phyloP scores from a whole-genome alignment of 2,888 invertebrate species.

The Tenthredo scrophulariae region DNA sequence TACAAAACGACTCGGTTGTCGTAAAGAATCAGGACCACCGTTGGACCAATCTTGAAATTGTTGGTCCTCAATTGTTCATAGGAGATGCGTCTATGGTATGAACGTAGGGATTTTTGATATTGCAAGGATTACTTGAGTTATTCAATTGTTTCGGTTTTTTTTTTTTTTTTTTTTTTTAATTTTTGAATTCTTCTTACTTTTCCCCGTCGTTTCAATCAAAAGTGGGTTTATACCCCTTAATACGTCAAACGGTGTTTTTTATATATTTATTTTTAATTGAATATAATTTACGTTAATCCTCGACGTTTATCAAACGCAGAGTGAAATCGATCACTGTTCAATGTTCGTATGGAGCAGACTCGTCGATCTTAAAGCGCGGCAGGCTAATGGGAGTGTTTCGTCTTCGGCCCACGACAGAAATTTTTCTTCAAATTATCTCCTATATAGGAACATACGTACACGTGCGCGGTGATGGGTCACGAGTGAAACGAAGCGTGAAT shows the following conservation, averaged over 20 bases:
- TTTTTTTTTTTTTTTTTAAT: no score
- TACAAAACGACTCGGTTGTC: no score
- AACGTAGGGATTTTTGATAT: no score
- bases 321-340: slow-evolving; percentile 33
- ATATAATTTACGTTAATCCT: neutral
- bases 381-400: slow-evolving; percentile 15
- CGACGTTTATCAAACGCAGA: neutral
- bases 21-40: no score
- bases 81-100: no score
- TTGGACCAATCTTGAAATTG: no score
- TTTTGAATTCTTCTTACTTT: no score
- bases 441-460: neutral
- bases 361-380: slow-evolving; percentile 7
- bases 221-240: no score
- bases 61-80: no score
- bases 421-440: neutral
- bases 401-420: slow-evolving; percentile 35
- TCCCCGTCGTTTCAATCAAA: no score
- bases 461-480: neutral
- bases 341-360: neutral
- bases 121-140: no score
- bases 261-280: neutral
- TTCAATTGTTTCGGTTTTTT: no score
- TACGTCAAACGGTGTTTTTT: neutral
- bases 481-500: slow-evolving; percentile 38